phyloP scores from a whole-genome alignment of 2,113 vertebrate genomes.

The Pogonocichla stellata region DNA sequence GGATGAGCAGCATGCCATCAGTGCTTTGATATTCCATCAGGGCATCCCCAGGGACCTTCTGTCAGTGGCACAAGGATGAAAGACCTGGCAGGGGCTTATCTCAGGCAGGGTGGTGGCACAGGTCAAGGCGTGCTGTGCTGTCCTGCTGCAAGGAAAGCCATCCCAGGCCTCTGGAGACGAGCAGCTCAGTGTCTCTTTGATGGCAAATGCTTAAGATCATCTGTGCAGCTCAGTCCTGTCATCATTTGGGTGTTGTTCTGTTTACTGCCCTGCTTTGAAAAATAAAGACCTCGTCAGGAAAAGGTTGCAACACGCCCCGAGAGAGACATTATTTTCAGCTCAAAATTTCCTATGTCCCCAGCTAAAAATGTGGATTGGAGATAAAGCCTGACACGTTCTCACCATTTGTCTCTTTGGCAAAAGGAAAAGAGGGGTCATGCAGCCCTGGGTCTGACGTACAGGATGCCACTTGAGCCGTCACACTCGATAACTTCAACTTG shows the following conservation, averaged over 20 bases:
- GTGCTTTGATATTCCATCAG: background rate
- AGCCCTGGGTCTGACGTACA: conserved; percentile 69
- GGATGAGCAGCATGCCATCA: background rate
- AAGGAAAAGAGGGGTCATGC: conserved; percentile 69
- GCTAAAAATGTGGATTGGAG: conserved; percentile 45
- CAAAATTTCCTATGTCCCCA: conserved; percentile 60
- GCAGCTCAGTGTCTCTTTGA: background rate
- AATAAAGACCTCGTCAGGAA: conserved; percentile 46
- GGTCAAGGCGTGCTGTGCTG: background rate
- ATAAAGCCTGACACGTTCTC: conserved; percentile 65
- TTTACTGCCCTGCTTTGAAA: conserved; percentile 26
- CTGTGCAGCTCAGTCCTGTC: background rate
- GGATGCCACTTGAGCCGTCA: conserved; percentile 52
- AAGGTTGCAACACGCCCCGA: background rate
- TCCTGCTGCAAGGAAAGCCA: background rate
- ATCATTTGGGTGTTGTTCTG: conserved; percentile 46
- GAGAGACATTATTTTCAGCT: conserved; percentile 51
- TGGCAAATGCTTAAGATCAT: background rate
- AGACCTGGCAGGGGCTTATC: background rate
- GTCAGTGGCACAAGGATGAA: background rate
- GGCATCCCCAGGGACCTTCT: background rate
- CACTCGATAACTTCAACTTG: conserved; percentile 64
- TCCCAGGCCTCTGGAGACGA: background rate
- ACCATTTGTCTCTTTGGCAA: conserved; percentile 60
- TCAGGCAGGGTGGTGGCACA: background rate